Conservation (phyloP, 2,888 invertebrate species). For the Leucophenga maculata region DNA sequence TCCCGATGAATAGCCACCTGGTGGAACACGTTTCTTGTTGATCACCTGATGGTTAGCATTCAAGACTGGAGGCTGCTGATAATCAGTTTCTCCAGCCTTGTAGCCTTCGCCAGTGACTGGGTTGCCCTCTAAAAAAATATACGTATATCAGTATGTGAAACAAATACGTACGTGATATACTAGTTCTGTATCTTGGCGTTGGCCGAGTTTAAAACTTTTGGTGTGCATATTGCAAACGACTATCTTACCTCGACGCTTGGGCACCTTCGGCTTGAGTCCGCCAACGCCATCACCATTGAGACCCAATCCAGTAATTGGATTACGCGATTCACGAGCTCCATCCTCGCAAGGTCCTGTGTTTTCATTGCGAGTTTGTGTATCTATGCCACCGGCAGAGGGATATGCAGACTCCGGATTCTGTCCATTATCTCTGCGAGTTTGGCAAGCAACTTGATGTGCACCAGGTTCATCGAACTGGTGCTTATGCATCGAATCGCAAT, state of each 20-base stretch:
- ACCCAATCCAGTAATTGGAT: conserved; percentile 63
- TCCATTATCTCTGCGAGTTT: conserved; percentile 42
- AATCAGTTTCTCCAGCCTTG: conserved; percentile 68
- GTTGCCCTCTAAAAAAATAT: conserved; percentile 73
- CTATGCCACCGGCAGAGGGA: conserved; percentile 33
- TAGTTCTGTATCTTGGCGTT: too few species aligned
- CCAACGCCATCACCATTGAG: conserved; percentile 53
- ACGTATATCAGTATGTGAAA: neutral
- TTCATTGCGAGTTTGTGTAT: conserved; percentile 16
- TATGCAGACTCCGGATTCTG: conserved; percentile 44
- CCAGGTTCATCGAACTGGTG: conserved; percentile 37
- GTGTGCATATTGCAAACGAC: conserved; percentile 16
- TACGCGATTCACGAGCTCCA: conserved; percentile 45
- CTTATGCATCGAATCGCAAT: neutral
- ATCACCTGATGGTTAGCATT: conserved; percentile 71
- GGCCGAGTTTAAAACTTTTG: too few species aligned
- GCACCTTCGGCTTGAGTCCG: conserved; percentile 41
- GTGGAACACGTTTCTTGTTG: conserved; percentile 73
- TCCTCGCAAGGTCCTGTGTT: neutral
- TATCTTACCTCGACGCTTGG: neutral
- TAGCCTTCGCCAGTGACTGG: conserved; percentile 76
- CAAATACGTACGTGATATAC: neutral
- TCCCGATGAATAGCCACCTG: conserved; percentile 72
- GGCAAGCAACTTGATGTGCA: conserved; percentile 38
- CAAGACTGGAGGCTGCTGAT: conserved; percentile 61